Evolutionary conservation across 2,888 invertebrate genomes (phyloP), one percentile per base, ranked within the genome.

Genomic region (Polymixis lichenea): DNA sequence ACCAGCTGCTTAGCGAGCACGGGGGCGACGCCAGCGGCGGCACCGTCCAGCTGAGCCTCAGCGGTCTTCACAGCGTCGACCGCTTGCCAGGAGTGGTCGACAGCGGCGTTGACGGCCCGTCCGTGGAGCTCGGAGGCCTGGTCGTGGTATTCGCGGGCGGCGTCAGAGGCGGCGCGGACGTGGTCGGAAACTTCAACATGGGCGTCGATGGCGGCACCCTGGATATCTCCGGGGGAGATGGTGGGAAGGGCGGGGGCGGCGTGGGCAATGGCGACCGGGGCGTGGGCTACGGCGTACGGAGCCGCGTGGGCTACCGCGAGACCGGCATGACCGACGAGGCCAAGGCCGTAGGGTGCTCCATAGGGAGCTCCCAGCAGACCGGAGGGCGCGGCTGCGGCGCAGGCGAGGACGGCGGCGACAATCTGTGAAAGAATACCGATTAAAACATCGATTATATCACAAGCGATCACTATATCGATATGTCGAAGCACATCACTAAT

Each of bases 391-490:
- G 95, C 95, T 93, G 95, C 94, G 94, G 95, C 95, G 94, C 93
- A 94, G 93, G 93, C 93, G 91, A 93, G 91, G 93, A 97, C 92
- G 94, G 97, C 96, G 94, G 97, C 94, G 90, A 97, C 96, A 95
- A 97, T 97, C 97, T 97, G 95, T 67, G 92, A 93, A 92, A 88
- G 85, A 89, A 91, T 88, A 88, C 86, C 74, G 78, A 86, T 87
- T 87, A 85, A 82, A 83, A 85, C 80, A 84, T 82, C 84, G 74
- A 86, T 87, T 78, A 85, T 74, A 84, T 82, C 84, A 82, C 80
- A 75, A 77, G 56, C 53, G 66, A 84, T 70, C 69, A 81, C 78
- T 82, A 77, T n/a, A 80, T 79, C 73, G 78, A 79, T 75, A 79
- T 46, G 70, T 75, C 69, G 72, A 76, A 61, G 76, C 87, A 87